Percentiles rank a stretch among this genome's conserved stretches.
Conservation (phyloP, 1,140 invertebrate genomes). For the Drosophila navojoa region DNA sequence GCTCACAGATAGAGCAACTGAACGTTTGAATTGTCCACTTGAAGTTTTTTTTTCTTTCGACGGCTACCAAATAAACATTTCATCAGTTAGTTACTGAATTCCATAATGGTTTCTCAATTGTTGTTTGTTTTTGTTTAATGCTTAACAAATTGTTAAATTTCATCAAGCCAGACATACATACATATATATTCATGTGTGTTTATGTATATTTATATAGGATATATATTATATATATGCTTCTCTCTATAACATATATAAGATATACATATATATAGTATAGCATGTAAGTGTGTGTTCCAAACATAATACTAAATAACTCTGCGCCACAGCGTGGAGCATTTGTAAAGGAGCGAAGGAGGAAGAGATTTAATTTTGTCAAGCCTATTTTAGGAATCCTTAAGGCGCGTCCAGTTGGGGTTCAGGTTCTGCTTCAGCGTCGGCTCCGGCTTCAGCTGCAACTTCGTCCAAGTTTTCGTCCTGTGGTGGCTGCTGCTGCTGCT, state of each 20-base stretch:
- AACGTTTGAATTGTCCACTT: slow-evolving; percentile 48
- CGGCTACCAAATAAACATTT: slow-evolving; percentile 60
- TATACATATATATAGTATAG: slow-evolving; percentile 19
- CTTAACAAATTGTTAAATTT: slow-evolving; percentile 59
- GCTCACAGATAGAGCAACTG: slow-evolving; percentile 22
- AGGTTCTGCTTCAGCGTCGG: too few species aligned
- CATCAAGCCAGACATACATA: slow-evolving; percentile 43
- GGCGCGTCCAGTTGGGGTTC: slow-evolving; percentile 9
- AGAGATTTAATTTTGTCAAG: not conserved
- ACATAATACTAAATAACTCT: slow-evolving; percentile 53
- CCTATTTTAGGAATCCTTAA: not conserved
- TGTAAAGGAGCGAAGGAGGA: not conserved
- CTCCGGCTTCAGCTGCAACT: not conserved
- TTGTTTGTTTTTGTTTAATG: slow-evolving; percentile 34
- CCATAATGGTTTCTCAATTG: slow-evolving; percentile 39
- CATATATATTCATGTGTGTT: slow-evolving; percentile 19
- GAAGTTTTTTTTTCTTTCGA: slow-evolving; percentile 27
- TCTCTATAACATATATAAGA: slow-evolving; percentile 4
- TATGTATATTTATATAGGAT: slow-evolving; percentile 20
- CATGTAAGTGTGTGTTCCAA: slow-evolving; percentile 21
- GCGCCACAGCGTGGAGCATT: slow-evolving; percentile 23
- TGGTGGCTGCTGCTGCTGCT: not conserved
- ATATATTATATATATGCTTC: slow-evolving; percentile 26
- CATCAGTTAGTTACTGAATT: slow-evolving; percentile 24
- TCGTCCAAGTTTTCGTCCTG: too few species aligned